Evolutionary conservation across 2,113 vertebrate species (phyloP).

Genomic region (Plestiodon gilberti): DNA sequence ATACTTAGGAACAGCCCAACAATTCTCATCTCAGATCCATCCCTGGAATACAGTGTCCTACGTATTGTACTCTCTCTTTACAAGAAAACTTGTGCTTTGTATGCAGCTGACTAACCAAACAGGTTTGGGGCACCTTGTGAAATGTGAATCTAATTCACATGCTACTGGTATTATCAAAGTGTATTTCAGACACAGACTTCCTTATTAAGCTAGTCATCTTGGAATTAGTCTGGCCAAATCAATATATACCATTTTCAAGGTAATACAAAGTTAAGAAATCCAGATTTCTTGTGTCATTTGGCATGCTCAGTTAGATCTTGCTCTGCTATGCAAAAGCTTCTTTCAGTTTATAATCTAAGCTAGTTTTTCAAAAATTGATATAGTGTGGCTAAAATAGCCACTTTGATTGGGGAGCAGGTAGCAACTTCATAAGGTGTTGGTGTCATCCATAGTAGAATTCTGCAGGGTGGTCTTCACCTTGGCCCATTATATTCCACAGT

Average conservation of each 20-base stretch:
- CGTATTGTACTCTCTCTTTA: not conserved
- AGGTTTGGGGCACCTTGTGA: not conserved
- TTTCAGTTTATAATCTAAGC: slow-evolving; percentile 57
- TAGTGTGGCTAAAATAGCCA: not conserved
- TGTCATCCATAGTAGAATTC: not conserved
- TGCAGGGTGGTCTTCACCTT: not conserved
- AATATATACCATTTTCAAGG: not conserved
- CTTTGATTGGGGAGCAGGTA: not conserved
- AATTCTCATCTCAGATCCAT: no score
- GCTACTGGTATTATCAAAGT: not conserved
- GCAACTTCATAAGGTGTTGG: not conserved
- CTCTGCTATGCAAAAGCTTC: slow-evolving; percentile 54
- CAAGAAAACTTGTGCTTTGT: not conserved
- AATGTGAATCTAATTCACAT: not conserved
- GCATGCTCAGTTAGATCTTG: slow-evolving; percentile 45
- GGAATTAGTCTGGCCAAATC: not conserved
- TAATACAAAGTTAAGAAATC: slow-evolving; percentile 22
- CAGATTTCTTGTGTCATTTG: slow-evolving; percentile 54
- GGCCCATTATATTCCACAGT: not conserved
- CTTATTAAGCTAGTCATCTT: not conserved
- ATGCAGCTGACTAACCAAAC: not conserved
- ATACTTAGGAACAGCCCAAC: no score
- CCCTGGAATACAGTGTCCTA: not conserved
- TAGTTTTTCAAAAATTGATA: not conserved
- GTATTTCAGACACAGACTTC: not conserved